Evolutionary conservation across 2,113 vertebrate genomes (phyloP).

Genomic region (Polypterus bichir): DNA sequence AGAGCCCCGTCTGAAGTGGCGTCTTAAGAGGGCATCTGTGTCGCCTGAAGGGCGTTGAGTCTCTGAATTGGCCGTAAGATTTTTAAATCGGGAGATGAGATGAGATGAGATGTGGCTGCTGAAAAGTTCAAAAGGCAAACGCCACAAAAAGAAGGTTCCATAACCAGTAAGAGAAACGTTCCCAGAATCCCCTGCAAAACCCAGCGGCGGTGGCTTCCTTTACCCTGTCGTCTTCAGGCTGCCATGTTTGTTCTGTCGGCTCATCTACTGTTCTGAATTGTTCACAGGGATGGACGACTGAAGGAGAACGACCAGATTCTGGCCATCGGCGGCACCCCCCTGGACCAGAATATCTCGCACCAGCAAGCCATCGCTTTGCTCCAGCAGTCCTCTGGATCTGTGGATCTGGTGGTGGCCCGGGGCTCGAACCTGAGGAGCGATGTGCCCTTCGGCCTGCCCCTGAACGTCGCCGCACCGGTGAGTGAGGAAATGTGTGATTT

Average conservation of each 20-base stretch:
- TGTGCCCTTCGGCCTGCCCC: constrained; percentile 16
- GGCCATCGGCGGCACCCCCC: constrained; percentile 71
- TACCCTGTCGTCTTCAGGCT: background rate
- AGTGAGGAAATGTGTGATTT: no score
- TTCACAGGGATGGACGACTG: constrained; percentile 69
- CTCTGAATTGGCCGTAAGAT: background rate
- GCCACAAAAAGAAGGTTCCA: no score
- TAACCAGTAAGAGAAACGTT: no score
- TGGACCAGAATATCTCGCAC: constrained; percentile 75
- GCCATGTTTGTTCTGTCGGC: background rate
- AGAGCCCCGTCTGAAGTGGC: no score
- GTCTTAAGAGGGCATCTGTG: no score
- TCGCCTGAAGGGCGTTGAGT: background rate
- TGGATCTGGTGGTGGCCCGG: constrained; percentile 76
- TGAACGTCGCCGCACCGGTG: no score
- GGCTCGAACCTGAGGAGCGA: constrained; percentile 31
- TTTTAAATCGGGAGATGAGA: background rate
- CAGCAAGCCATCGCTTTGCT: constrained; percentile 76
- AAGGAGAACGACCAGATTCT: constrained; percentile 86
- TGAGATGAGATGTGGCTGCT: no score
- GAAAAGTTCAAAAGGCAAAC: no score
- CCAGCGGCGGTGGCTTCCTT: no score
- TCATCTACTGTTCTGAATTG: constrained; percentile 30
- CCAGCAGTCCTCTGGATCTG: constrained; percentile 65
- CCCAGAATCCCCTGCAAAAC: background rate